These are phyloP conservation scores for Micromesistius poutassou DNA, from an alignment of 2,797 vertebrate species.

Conservation along the genomic window DNA sequence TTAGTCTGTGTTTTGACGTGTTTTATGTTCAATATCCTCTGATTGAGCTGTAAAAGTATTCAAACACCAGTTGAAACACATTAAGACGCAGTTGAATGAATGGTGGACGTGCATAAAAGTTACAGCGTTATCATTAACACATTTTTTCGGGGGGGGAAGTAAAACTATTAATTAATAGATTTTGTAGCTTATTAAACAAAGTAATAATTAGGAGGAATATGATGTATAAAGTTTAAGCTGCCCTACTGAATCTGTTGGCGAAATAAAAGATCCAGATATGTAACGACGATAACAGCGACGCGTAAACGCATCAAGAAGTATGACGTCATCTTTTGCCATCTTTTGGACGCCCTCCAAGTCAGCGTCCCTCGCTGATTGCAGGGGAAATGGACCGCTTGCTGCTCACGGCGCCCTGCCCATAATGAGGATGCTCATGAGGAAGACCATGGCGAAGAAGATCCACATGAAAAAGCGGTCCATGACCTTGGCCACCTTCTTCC, in stretches of 20 bases:
- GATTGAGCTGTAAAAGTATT: not conserved
- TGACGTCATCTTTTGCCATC: not conserved
- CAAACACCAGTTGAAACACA: not conserved
- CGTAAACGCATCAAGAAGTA: not conserved
- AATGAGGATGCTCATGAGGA: constrained; percentile 93
- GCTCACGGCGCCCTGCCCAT: constrained; percentile 81
- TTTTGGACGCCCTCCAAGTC: not conserved
- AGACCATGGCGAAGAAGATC: constrained; percentile 97
- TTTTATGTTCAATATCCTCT: not conserved
- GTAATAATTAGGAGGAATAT: not conserved
- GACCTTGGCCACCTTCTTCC: constrained; percentile 98
- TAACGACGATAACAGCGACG: not conserved
- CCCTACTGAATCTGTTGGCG: not conserved
- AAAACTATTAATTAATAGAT: not conserved
- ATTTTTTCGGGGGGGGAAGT: not conserved
- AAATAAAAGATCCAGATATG: not conserved
- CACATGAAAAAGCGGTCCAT: constrained; percentile 99
- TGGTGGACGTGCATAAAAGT: not conserved
- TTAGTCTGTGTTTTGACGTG: not conserved
- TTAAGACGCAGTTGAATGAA: not conserved
- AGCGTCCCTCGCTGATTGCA: not conserved
- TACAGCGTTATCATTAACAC: not conserved
- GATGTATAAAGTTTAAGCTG: not conserved
- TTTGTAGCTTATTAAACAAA: not conserved
- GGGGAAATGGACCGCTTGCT: not conserved